Evolutionary conservation across 2,797 vertebrate species (phyloP), one percentile per base, ranked within the genome.

Genomic region (Lagocephalus sceleratus): DNA sequence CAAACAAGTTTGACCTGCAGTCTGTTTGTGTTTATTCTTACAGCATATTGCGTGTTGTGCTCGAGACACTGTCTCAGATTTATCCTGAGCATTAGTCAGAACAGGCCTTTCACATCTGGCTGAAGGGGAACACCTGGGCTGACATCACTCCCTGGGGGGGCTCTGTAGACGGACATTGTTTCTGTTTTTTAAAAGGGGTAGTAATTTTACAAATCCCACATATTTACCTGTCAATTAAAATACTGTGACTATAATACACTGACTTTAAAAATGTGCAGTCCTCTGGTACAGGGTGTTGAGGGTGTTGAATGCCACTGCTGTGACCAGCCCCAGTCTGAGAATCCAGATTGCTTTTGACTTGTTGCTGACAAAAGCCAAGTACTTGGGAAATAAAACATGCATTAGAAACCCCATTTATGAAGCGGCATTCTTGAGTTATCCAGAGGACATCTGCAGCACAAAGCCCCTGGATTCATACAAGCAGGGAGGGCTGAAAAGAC

Each of bases 391-490:
- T 67, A 46, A 81, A 81, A 73, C 65, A 73, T 67, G 20, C 35
- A 47, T 76, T 53, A 51, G 66, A 68, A 72, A 63, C 56, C 56
- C 43, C 5, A 5, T 22, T 67, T 49, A 66, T 79, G 71, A 81
- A 80, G 75, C 65, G 1, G 50, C 71, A 81, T 85, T 87, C 83
- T 73, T 68, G 32, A 52, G 58, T 75, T 66, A 83, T 76, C 79
- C 74, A 45, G 57, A 51, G 35, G 58, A 73, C 72, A 72, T 66
- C 57, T 66, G 62, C 20, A 29, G 47, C 39, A 35, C 40, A 40
- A 66, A 29, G 17, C 29, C 39, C 58, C 43, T 1, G 35, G 20
- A 41, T 29, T n/a, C n/a, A n/a, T n/a, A n/a, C n/a, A n/a, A n/a
- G 44, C 47, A 38, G 5, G 2, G n/a, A 25, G 25, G 40, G 40